phyloP scores from a whole-genome alignment of 1,140 invertebrate species.

The Phymastichus coffea region DNA sequence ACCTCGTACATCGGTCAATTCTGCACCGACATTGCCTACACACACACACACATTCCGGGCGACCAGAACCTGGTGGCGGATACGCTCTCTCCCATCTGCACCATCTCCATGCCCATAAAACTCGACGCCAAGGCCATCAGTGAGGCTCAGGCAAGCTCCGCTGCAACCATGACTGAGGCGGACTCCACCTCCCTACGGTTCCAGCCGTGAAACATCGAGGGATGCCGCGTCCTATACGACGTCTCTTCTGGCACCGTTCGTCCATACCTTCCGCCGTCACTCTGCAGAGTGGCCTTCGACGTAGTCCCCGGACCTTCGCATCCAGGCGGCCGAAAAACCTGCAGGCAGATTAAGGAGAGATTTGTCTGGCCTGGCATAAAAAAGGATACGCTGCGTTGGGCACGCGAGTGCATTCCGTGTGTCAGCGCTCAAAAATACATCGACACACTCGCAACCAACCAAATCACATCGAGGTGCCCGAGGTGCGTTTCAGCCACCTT shows the following conservation, averaged over 20 bases:
- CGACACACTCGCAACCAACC: neutral
- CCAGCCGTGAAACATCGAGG: neutral
- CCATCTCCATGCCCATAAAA: neutral
- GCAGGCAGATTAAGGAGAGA: neutral
- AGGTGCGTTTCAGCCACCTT: too few relatives aligned
- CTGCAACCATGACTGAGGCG: neutral
- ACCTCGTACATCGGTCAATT: too few relatives aligned
- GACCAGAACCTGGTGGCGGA: constrained; percentile 35
- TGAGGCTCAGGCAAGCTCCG: neutral
- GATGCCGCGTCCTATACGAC: neutral
- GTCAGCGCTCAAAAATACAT: neutral
- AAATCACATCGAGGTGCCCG: too few relatives aligned
- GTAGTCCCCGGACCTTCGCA: constrained; percentile 3
- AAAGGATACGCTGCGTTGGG: too few relatives aligned
- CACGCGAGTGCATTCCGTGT: neutral
- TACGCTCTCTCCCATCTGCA: constrained; percentile 27
- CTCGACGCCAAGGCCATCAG: neutral
- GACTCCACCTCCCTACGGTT: neutral
- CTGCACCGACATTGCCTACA: constrained; percentile 29
- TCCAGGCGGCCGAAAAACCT: too few relatives aligned
- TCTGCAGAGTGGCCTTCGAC: constrained; percentile 6
- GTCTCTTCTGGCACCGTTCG: neutral
- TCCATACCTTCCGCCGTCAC: constrained; percentile 2
- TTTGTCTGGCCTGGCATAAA: constrained; percentile 20
- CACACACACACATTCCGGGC: constrained; percentile 34